Evolutionary conservation across 2,113 vertebrate species (phyloP).

Genomic region (Malurus cyaneus): DNA sequence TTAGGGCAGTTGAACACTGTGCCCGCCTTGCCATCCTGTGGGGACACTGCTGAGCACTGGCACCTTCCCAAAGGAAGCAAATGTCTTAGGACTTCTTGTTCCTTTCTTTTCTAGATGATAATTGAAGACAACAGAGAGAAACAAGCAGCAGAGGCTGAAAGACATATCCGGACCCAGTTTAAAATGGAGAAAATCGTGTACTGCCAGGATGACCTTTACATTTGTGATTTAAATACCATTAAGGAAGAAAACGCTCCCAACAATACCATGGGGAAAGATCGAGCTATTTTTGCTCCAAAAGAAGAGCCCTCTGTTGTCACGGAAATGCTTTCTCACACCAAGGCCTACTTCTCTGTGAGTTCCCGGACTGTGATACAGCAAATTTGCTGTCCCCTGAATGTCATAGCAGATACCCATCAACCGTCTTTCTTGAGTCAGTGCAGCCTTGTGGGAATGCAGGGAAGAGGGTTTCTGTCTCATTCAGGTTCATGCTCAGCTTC

Average conservation of each 20-base stretch:
- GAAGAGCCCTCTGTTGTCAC: neutral
- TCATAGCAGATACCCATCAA: neutral
- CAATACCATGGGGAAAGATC: rapidly evolving
- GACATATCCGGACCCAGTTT: constrained; percentile 78
- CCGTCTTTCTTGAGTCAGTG: neutral
- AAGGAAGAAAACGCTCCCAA: neutral
- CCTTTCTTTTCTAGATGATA: constrained; percentile 64
- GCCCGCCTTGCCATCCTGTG: neutral
- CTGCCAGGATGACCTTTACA: constrained; percentile 83
- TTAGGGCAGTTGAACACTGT: neutral
- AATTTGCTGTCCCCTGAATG: neutral
- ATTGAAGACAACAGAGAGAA: constrained; percentile 76
- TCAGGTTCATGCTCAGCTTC: neutral
- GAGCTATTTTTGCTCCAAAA: rapidly evolving
- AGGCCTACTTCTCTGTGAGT: constrained; percentile 64
- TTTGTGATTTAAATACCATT: neutral
- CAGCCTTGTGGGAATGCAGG: neutral
- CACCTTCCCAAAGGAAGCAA: neutral
- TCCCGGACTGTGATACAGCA: neutral
- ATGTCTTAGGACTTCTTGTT: neutral
- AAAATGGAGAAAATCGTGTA: constrained; percentile 86
- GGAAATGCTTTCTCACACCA: constrained; percentile 44
- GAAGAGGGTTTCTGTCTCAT: rapidly evolving
- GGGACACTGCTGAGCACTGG: neutral
- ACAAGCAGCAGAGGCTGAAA: constrained; percentile 69